Percentiles rank a stretch among this genome's conserved stretches.
Evolutionary conservation across 2,113 vertebrate genomes (phyloP).

Genomic region (Pelecanus crispus): DNA sequence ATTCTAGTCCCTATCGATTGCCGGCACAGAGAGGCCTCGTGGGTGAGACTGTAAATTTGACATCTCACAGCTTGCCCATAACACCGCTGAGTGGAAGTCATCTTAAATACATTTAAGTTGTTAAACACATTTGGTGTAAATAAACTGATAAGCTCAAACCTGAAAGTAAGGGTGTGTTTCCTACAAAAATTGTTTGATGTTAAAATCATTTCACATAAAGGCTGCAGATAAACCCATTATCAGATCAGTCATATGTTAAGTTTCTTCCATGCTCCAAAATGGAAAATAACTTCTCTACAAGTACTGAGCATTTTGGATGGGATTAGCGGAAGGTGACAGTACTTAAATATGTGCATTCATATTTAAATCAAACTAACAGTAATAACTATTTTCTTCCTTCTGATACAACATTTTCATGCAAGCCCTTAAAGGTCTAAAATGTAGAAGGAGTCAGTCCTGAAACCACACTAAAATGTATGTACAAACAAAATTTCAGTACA

Average conservation of each 20-base stretch:
- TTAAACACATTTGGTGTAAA: not conserved
- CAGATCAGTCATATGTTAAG: accelerated
- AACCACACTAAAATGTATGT: not conserved
- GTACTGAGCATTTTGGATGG: not conserved
- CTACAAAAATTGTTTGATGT: not conserved
- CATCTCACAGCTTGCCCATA: accelerated
- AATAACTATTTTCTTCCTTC: not conserved
- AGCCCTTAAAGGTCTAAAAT: not conserved
- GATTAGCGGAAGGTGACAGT: not conserved
- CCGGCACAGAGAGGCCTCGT: not conserved
- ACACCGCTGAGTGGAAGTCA: not conserved
- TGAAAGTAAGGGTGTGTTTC: not conserved
- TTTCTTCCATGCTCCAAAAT: not conserved
- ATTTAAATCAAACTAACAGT: not conserved
- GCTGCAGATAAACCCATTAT: not conserved
- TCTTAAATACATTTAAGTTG: not conserved
- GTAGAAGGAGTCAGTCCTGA: not conserved
- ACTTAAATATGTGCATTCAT: not conserved
- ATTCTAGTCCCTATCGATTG: not conserved
- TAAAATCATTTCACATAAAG: not conserved
- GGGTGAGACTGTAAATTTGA: not conserved
- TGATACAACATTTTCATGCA: not conserved
- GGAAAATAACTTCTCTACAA: not conserved
- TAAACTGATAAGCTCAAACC: not conserved
- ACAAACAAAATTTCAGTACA: not conserved